Base-by-base conservation (phyloP, 2,888 invertebrate genomes). In the Troides helena region DNA sequence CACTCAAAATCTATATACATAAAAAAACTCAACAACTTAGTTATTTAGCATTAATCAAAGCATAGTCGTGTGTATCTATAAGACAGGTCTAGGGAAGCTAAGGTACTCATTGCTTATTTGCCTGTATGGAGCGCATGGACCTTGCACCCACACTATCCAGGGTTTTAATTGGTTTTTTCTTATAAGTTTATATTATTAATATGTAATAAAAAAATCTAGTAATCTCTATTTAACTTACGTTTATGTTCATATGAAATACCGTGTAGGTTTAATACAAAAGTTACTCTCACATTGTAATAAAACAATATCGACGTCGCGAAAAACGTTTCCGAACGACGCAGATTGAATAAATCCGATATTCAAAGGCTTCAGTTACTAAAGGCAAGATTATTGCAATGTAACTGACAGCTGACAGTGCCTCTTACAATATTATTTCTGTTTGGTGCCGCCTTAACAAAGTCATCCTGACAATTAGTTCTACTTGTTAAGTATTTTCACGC, bases 341-440 rank as follows among this genome's bases (percentile, higher is more conserved):
- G 63, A 60, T 70, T 69, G 69, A 69, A 70, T 70, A 63, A 70
- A 70, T 67, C 63, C 60, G 63, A 70, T 70, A 67, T 70, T 70
- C 63, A 70, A 70, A 67, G 67, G 67, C 66, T 63, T 59, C 25
- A 62, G 65, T 65, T 62, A 68, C 60, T 60, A 50, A 60, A 59
- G 50, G 60, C 43, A 62, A 63, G 62, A 70, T 70, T 70, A 75
- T 75, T 74, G 73, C 73, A 61, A 71, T 72, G 71, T 72, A 71
- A 74, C 74, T 73, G 76, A 76, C 76, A 74, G 71, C 72, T 75
- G 78, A 74, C 78, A 72, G 72, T 73, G 71, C 69, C 72, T 74
- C 77, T 75, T 76, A 75, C 75, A 73, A 74, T 75, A 77, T 77
- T 75, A 76, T 75, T 73, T 72, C 71, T 74, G 77, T 77, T 71